A percentile compares a stretch with the other conserved stretches of the same genome.
Evolutionary conservation across 2,797 vertebrate genomes (phyloP).

Genomic region (Merluccius polli): DNA sequence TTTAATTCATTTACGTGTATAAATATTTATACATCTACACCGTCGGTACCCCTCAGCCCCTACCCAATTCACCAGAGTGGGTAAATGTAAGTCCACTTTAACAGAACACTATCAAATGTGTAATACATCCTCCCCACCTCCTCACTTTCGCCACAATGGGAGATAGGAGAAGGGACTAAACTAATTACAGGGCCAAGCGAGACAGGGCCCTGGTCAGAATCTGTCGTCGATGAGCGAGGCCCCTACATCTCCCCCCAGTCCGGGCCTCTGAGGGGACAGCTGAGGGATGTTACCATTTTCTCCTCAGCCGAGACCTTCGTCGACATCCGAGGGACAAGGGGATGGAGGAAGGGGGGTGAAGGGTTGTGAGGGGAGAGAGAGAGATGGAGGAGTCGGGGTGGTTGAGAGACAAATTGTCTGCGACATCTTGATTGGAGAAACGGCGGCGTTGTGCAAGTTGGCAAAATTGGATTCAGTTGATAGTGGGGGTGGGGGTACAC

Average conservation of each 20-base stretch:
- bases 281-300: slow-evolving; percentile 75
- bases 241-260: slow-evolving; percentile 45
- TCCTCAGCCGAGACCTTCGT: slow-evolving; percentile 38
- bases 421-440: slow-evolving; percentile 70
- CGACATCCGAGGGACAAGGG: not conserved
- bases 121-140: not conserved
- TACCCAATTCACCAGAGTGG: not conserved
- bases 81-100: not conserved
- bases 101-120: not conserved
- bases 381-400: slow-evolving; percentile 28
- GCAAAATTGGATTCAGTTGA: slow-evolving; percentile 71
- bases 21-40: not conserved
- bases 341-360: not conserved
- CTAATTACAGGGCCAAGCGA: not conserved
- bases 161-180: not conserved
- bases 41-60: not conserved
- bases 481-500: slow-evolving; percentile 22
- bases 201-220: not conserved
- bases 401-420: slow-evolving; percentile 60
- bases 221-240: slow-evolving; percentile 26
- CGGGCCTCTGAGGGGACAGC: slow-evolving; percentile 57
- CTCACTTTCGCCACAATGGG: not conserved
- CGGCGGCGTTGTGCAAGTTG: slow-evolving; percentile 46
- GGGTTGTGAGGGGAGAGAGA: too few species aligned
- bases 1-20: not conserved